Base-by-base conservation (phyloP, 1,140 invertebrate species). In the Zaprionus tsacasi region DNA sequence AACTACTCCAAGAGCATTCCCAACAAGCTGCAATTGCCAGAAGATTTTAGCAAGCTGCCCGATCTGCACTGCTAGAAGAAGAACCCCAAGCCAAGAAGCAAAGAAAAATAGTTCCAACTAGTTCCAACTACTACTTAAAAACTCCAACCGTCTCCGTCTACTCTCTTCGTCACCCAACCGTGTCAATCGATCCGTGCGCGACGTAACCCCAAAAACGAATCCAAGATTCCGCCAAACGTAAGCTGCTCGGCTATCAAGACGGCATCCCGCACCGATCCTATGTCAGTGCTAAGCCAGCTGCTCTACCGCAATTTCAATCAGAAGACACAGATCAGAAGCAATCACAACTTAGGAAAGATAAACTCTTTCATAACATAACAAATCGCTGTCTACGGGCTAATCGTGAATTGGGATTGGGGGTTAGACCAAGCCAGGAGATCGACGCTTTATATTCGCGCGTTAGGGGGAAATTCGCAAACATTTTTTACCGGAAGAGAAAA, bases 281-380 rank as follows among this genome's bases (percentile, higher is more conserved):
- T 92, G 91, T 91, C 91, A 92, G 74, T 92, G 69, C 60, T 86
- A 92, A 91, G 68, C 59, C 87, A 91, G 67, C 64, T 92, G 61
- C 71, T 88, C 56, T 73, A 88, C 54, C 68, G 85, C 60, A 91
- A 92, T 72, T 88, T 92, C 78, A 92, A 92, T 73, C 85, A 88
- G 69, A 92, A 92, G 72, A 66, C 77, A 36, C 85, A 87, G 57
- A 70, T 67, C 48, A 72, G 91, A 69, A 83, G 72, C 60, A 80
- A 82, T 11, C 85, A 92, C 82, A 92, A 91, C 72, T 65, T 87
- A 83, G 88, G 90, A 72, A 72, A 91, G 79, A 85, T 91, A 85
- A 91, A 92, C 86, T 92, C 91, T 40, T 91, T 91, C 73, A 91
- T 91, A 91, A 91, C 88, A 91, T 91, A 89, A 90, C 86, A 83